Conservation (phyloP, 2,113 vertebrate species). For the Passerina amoena region DNA sequence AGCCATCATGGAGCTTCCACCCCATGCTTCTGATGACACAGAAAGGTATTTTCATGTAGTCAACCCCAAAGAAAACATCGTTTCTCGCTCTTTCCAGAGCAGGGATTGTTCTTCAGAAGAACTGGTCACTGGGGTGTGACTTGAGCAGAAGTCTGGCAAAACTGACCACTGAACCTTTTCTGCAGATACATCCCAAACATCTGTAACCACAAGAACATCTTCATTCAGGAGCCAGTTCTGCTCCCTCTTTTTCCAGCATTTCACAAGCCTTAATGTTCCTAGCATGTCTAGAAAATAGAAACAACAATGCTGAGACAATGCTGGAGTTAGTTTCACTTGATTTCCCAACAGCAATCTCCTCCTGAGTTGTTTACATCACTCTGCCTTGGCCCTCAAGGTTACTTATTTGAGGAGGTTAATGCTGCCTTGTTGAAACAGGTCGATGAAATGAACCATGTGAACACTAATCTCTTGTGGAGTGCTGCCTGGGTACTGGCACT, state of each 20-base stretch:
- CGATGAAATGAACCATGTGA: neutral
- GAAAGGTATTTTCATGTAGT: neutral
- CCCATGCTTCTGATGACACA: neutral
- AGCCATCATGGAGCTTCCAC: neutral
- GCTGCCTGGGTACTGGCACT: neutral
- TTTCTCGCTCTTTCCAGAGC: neutral
- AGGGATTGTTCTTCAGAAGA: neutral
- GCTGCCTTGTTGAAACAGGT: neutral
- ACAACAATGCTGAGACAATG: neutral
- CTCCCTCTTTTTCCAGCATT: neutral
- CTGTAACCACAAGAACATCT: neutral
- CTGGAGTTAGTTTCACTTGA: neutral
- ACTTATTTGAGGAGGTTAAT: neutral
- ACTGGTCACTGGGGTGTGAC: neutral
- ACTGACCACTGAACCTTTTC: neutral
- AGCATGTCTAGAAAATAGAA: neutral
- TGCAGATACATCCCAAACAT: neutral
- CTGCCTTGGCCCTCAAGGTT: neutral
- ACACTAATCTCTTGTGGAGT: neutral
- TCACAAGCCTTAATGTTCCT: neutral
- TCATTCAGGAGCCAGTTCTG: accelerated
- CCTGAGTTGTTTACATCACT: neutral
- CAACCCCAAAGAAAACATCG: neutral
- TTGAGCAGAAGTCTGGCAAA: neutral
- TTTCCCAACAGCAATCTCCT: neutral